Conservation (phyloP, 2,113 vertebrate species). For the Apteryx owenii region DNA sequence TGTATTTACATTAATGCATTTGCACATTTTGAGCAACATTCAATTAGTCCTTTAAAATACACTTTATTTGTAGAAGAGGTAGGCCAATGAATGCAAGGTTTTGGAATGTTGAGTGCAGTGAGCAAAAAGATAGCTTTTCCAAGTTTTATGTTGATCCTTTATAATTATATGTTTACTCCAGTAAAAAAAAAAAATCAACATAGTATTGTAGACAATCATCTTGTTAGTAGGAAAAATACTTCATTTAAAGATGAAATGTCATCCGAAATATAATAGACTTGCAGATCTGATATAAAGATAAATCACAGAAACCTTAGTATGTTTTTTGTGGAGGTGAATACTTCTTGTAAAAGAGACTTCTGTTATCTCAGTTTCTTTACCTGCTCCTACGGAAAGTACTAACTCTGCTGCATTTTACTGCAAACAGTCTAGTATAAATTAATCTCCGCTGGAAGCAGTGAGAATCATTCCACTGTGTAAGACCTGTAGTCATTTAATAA, state of each 20-base stretch:
- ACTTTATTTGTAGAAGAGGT: not conserved
- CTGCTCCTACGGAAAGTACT: not conserved
- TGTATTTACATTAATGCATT: not conserved
- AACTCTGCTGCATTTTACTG: not conserved
- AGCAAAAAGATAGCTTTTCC: not conserved
- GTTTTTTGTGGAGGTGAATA: not conserved
- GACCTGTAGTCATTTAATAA: not conserved
- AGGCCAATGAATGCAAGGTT: not conserved
- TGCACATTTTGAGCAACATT: not conserved
- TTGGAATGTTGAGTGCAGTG: not conserved
- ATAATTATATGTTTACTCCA: not conserved
- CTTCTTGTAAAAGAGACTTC: not conserved
- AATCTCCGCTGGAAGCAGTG: not conserved
- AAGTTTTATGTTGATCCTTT: not conserved
- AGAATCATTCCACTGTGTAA: not conserved
- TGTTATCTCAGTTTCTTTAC: not conserved
- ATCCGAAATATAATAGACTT: not conserved
- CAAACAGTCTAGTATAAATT: not conserved
- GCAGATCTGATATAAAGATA: not conserved
- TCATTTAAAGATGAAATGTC: not conserved
- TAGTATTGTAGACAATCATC: not conserved
- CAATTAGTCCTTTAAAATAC: not conserved
- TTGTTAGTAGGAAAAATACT: not conserved
- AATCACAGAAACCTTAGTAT: not conserved
- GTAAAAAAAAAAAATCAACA: not conserved